A percentile compares a stretch with the other conserved stretches of the same genome.
These are phyloP conservation scores for Julus scanicus DNA, from an alignment of 2,888 invertebrate species.

Conservation along the genomic window DNA sequence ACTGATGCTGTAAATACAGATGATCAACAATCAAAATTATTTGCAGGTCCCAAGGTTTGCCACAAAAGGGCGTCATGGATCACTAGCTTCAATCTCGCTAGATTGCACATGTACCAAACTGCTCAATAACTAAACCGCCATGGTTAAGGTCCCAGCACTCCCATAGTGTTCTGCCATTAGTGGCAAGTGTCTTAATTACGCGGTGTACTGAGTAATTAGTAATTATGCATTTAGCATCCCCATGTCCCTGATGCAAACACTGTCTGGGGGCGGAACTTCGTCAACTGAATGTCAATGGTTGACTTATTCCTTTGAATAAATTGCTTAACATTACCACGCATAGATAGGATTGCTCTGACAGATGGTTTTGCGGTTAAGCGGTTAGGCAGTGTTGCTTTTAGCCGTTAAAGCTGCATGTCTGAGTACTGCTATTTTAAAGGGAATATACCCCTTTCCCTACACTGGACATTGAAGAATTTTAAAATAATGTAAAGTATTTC, in stretches of 20 bases:
- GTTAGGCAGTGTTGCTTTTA: neutral
- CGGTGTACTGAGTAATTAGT: slow-evolving; percentile 21
- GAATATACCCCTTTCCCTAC: too few relatives aligned
- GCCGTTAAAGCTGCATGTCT: neutral
- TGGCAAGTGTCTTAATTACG: slow-evolving; percentile 43
- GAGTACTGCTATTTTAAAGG: neutral
- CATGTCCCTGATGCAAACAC: neutral
- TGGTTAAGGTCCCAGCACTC: neutral
- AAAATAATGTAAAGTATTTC: neutral
- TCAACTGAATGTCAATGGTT: neutral
- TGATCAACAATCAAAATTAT: neutral
- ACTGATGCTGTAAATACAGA: neutral
- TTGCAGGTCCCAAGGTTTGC: neutral
- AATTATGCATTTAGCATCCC: neutral
- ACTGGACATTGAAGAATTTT: neutral
- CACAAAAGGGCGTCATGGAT: neutral
- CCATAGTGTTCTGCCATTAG: slow-evolving; percentile 6
- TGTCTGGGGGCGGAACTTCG: neutral
- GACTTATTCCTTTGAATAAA: neutral
- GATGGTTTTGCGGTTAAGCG: neutral
- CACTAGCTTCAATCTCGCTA: neutral
- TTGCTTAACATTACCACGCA: neutral
- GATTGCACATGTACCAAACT: neutral
- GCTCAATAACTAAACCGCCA: neutral
- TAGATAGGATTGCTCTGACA: neutral